A percentile compares a stretch with the other conserved stretches of the same genome.
Conservation (phyloP, 2,113 vertebrate species). For the Haemorhous mexicanus region DNA sequence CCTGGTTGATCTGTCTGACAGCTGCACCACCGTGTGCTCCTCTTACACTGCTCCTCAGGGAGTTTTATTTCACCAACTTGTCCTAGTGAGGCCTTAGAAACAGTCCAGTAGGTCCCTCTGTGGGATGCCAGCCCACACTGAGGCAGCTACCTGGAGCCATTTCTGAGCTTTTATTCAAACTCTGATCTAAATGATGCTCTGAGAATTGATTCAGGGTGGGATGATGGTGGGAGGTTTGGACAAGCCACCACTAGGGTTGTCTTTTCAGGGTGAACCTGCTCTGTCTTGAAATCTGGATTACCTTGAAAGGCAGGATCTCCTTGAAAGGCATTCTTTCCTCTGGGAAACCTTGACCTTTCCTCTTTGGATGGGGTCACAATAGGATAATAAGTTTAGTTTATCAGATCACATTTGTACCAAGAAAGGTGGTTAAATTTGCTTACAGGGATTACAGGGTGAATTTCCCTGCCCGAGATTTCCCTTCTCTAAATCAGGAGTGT, state of each 20-base stretch:
- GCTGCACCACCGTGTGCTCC: rapidly evolving
- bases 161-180: neutral
- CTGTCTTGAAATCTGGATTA: neutral
- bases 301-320: neutral
- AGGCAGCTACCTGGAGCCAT: neutral
- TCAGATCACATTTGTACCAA: neutral
- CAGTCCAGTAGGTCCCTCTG: neutral
- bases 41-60: neutral
- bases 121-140: neutral
- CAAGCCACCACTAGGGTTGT: neutral
- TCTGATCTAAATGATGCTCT: neutral
- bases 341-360: neutral
- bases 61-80: neutral
- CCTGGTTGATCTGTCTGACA: neutral
- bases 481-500: neutral
- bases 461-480: neutral
- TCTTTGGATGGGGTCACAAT: neutral
- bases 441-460: neutral
- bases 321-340: neutral
- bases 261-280: neutral
- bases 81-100: neutral
- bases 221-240: neutral
- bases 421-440: neutral
- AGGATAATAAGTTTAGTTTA: neutral
- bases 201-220: neutral